These are phyloP conservation scores for Noctua janthina DNA, from an alignment of 2,888 invertebrate genomes.

Conservation along the genomic window DNA sequence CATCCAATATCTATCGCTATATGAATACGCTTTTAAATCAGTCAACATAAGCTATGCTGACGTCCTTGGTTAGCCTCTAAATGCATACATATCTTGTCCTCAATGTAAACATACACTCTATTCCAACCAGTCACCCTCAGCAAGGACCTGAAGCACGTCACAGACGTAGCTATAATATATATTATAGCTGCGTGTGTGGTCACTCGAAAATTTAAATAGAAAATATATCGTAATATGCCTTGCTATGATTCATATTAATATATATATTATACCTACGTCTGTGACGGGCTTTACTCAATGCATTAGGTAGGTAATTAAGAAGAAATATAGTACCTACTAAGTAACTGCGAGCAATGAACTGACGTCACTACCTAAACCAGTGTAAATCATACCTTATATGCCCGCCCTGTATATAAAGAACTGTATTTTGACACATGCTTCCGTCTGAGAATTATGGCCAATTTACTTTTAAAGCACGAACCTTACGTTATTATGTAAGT, in stretches of 20 bases:
- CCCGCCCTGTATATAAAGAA: slow-evolving; percentile 36
- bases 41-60: neutral
- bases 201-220: too few relatives aligned
- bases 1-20: neutral
- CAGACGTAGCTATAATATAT: too few relatives aligned
- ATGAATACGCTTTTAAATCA: neutral
- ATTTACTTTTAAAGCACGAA: slow-evolving; percentile 41
- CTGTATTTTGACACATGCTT: slow-evolving; percentile 45
- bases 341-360: neutral
- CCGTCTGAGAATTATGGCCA: slow-evolving; percentile 49
- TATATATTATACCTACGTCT: too few relatives aligned
- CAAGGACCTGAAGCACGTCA: too few relatives aligned
- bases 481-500: slow-evolving; percentile 8
- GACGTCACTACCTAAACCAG: neutral
- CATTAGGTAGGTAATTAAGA: slow-evolving; percentile 20
- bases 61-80: neutral
- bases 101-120: neutral
- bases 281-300: too few relatives aligned
- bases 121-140: neutral
- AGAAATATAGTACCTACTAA: neutral
- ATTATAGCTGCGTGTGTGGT: too few relatives aligned
- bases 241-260: too few relatives aligned
- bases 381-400: slow-evolving; percentile 34
- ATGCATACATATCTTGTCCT: neutral
- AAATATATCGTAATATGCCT: too few relatives aligned